phyloP scores from a whole-genome alignment of 2,888 invertebrate genomes.

The Napeogenes sylphis region DNA sequence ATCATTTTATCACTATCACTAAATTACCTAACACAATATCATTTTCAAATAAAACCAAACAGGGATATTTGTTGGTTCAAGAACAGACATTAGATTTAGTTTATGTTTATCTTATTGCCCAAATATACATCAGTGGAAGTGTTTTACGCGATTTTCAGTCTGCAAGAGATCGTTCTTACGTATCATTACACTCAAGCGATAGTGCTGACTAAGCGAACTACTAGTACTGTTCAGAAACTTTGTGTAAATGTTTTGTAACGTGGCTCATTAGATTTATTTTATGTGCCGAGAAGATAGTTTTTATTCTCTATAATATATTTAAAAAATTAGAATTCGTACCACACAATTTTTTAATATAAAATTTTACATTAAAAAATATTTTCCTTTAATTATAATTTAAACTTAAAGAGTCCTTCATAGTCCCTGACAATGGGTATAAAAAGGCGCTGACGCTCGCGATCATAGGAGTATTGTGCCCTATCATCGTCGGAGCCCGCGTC shows the following conservation, averaged over 20 bases:
- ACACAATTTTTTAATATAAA: neutral
- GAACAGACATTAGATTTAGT: neutral
- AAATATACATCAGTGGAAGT: neutral
- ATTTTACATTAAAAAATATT: neutral
- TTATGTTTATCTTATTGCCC: no score
- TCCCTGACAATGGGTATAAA: constrained; percentile 22
- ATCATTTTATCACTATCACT: no score
- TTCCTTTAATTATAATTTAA: no score
- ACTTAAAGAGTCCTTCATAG: constrained; percentile 13
- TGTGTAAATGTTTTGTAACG: constrained; percentile 54
- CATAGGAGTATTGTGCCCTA: constrained; percentile 37
- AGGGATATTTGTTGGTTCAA: neutral
- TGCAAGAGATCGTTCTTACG: constrained; percentile 37
- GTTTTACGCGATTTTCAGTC: constrained; percentile 5
- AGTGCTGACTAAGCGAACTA: constrained; percentile 58
- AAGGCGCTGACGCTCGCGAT: constrained; percentile 28
- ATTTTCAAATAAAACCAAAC: no score
- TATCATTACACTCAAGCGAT: constrained; percentile 47
- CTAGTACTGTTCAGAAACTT: constrained; percentile 35
- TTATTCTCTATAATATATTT: neutral
- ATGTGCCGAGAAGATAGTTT: neutral
- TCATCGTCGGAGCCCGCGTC: constrained; percentile 31
- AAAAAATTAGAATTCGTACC: no score
- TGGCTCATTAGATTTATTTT: constrained; percentile 48
- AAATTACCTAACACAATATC: no score